A percentile compares a stretch with the other conserved stretches of the same genome.
Conservation (phyloP, 1,140 invertebrate genomes). For the Ganaspis sp. region DNA sequence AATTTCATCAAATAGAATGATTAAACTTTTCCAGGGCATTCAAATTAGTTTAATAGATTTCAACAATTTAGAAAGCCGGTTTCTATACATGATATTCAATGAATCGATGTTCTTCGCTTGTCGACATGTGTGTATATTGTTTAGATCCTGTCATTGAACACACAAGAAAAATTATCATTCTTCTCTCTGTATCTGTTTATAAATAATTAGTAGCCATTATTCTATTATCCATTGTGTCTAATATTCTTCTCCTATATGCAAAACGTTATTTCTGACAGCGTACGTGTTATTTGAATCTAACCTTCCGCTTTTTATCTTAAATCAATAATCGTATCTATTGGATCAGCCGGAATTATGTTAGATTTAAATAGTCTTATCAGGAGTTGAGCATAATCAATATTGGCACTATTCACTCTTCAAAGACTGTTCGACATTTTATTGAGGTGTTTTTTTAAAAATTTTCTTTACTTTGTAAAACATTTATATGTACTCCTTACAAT, state of each 20-base stretch:
- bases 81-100: neutral
- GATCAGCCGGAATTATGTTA: conserved; percentile 1
- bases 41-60: neutral
- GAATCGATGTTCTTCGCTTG: no score
- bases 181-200: neutral
- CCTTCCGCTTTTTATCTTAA: conserved; percentile 20
- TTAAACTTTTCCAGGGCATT: neutral
- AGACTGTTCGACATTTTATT: neutral
- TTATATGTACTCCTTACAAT: no score
- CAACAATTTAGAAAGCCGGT: neutral
- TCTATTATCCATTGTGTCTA: neutral
- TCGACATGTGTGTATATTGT: no score
- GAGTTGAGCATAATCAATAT: conserved; percentile 9
- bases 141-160: no score
- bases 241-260: neutral
- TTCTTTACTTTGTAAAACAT: no score
- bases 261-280: neutral
- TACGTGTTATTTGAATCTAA: conserved; percentile 1
- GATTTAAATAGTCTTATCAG: conserved; percentile 18
- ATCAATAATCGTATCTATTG: conserved; percentile 25
- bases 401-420: neutral
- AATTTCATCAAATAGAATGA: neutral
- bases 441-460: no score
- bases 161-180: no score
- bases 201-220: neutral